These are phyloP conservation scores for Crossaster papposus DNA, from an alignment of 53 echinoderm and acorn worm genomes.

Conservation along the genomic window DNA sequence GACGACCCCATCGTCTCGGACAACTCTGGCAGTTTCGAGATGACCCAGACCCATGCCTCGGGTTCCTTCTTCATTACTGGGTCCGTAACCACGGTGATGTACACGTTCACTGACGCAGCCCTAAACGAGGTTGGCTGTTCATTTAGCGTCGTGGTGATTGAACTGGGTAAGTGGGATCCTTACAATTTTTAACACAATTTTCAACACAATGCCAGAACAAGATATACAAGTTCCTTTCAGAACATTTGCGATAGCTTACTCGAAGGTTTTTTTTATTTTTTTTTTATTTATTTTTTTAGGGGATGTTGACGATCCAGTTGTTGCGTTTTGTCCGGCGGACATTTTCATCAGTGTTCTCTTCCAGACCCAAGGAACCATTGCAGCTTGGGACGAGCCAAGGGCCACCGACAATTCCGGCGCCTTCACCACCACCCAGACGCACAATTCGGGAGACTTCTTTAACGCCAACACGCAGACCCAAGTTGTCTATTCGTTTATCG, in stretches of 20 bases:
- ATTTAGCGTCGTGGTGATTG: constrained; percentile 21
- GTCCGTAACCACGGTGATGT: constrained; percentile 5
- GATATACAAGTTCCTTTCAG: too few species aligned
- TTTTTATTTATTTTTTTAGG: constrained; percentile 10
- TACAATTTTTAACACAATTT: too few species aligned
- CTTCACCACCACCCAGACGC: constrained; percentile 28
- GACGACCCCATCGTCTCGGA: constrained; percentile 68
- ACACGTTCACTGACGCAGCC: constrained; percentile 48
- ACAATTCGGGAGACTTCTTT: constrained; percentile 60
- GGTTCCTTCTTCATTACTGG: constrained; percentile 52
- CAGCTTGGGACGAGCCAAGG: constrained; percentile 57
- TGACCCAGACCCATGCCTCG: constrained; percentile 26
- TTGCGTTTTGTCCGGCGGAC: constrained; percentile 46
- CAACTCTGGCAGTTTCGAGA: constrained; percentile 55
- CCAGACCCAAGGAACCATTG: constrained; percentile 30
- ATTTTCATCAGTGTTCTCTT: constrained; percentile 51
- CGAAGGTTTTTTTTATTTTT: neutral
- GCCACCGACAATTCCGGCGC: constrained; percentile 67
- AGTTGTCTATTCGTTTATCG: constrained; percentile 69
- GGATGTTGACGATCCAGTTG: constrained; percentile 57
- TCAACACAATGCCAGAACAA: too few species aligned
- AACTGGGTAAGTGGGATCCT: neutral
- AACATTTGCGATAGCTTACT: too few species aligned
- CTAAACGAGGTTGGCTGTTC: constrained; percentile 45
- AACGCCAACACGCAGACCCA: constrained; percentile 47